Base-by-base conservation (phyloP, 2,888 invertebrate species). In the Napeogenes inachia region DNA sequence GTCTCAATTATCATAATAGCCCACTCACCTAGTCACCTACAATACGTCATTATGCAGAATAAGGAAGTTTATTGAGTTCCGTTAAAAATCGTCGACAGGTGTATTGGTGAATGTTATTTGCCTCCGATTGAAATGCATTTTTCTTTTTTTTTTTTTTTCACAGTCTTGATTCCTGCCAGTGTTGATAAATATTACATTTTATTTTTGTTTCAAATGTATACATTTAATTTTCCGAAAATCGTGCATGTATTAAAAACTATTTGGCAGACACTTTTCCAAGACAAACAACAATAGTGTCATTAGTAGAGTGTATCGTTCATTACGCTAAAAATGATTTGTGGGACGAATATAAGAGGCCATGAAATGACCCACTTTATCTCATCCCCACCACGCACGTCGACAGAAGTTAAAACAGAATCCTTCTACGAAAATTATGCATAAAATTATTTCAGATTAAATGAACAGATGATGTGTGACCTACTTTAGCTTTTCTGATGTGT, bases 301-400 rank as follows among this genome's bases (percentile, higher is more conserved):
- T 81, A 82, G 77, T 81, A 75, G 77, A 78, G 78, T 80, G 78
- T 74, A 75, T 78, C 5, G 46, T 50, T 30, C 21, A 50, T 50
- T 78, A 78, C 75, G 80, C 84, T 85, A 85, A 86, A 86, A 84
- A 85, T 86, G 84, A 86, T 85, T 87, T 84, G 85, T 87, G 79
- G 85, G 79, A 78, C 87, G 75, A 79, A 81, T 82, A 75, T 75
- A 77, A 70, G 70, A 79, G 75, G 76, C 65, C 73, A 75, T 75
- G 75, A 75, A 77, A 73, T 85, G 87, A 85, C 87, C 85, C 77
- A 81, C 77, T 80, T 87, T 74, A 76, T 75, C 75, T 54, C 59
- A 56, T 62, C 61, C 61, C 64, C 60, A 45, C 62, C 63, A 67
- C 63, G 21, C 67, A 54, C 60, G 59, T 63, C 56, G 61, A 63